These are phyloP conservation scores for Papilio machaon DNA, from an alignment of 1,140 invertebrate species.

Conservation along the genomic window DNA sequence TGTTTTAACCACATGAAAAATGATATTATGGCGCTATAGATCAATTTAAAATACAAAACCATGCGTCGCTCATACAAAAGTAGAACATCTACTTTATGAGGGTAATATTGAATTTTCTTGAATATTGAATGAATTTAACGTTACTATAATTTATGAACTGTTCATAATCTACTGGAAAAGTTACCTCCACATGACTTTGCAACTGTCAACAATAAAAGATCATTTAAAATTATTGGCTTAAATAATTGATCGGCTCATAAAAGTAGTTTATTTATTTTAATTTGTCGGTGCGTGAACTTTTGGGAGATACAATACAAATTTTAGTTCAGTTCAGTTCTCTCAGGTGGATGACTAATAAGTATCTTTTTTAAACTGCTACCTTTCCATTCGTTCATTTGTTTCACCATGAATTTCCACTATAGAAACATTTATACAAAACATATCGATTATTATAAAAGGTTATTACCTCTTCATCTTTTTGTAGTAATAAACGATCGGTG, in stretches of 20 bases:
- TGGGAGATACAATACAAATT: neutral
- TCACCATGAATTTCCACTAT: neutral
- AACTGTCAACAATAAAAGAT: slow-evolving; percentile 3
- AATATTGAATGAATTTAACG: neutral
- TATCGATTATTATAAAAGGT: slow-evolving; percentile 8
- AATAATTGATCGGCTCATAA: neutral
- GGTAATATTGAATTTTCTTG: neutral
- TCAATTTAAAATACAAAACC: neutral
- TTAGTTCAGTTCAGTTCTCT: neutral
- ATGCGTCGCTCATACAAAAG: neutral
- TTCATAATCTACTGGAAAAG: neutral
- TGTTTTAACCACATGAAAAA: slow-evolving; percentile 4
- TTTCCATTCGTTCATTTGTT: too few relatives aligned
- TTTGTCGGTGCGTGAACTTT: neutral
- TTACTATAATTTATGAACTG: neutral
- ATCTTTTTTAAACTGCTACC: neutral
- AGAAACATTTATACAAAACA: neutral
- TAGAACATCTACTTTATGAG: neutral
- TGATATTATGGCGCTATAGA: neutral
- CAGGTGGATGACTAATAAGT: neutral
- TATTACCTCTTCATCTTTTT: slow-evolving; percentile 96
- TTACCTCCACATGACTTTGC: slow-evolving; percentile 4
- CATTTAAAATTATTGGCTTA: neutral
- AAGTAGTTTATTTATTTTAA: neutral
- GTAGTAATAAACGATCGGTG: slow-evolving; percentile 92